Percentiles rank a stretch among this genome's conserved stretches.
Evolutionary conservation across 23 tunicate species (phyloP).

Genomic region (Pegea sp.): DNA sequence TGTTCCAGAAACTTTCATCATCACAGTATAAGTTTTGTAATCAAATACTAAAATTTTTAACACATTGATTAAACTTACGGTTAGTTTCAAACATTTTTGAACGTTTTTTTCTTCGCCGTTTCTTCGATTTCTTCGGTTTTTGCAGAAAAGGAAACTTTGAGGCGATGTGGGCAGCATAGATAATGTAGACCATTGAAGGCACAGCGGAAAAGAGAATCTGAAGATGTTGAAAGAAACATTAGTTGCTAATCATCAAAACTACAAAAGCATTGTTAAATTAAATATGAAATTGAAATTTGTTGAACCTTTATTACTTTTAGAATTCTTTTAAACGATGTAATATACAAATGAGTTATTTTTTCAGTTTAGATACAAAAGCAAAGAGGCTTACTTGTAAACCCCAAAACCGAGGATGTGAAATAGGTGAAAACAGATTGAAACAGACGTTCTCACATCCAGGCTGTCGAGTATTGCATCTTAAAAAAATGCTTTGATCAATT

Average conservation of each 20-base stretch:
- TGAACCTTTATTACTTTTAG: background rate
- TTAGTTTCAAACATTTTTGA: background rate
- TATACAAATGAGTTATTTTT: background rate
- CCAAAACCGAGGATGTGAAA: constrained; percentile 74
- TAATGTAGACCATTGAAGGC: constrained; percentile 42
- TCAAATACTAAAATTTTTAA: too few relatives aligned
- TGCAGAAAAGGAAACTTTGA: constrained; percentile 15
- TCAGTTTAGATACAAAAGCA: background rate
- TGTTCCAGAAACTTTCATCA: too few relatives aligned
- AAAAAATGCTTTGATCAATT: background rate
- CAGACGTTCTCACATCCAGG: constrained; percentile 81
- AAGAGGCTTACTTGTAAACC: constrained; percentile 43
- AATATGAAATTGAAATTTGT: background rate
- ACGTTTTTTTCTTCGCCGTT: background rate
- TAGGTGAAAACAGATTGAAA: constrained; percentile 73
- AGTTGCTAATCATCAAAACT: background rate
- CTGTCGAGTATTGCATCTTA: constrained; percentile 67
- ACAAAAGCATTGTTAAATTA: background rate
- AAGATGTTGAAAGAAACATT: constrained; percentile 2
- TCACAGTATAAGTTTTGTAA: too few relatives aligned
- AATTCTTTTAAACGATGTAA: background rate
- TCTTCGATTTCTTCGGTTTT: constrained; percentile 6
- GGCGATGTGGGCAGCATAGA: constrained; percentile 40
- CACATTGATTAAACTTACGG: too few relatives aligned
- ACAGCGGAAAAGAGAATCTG: constrained; percentile 49